These are phyloP conservation scores for Bellardia pandia DNA, from an alignment of 2,888 invertebrate species.

Conservation along the genomic window DNA sequence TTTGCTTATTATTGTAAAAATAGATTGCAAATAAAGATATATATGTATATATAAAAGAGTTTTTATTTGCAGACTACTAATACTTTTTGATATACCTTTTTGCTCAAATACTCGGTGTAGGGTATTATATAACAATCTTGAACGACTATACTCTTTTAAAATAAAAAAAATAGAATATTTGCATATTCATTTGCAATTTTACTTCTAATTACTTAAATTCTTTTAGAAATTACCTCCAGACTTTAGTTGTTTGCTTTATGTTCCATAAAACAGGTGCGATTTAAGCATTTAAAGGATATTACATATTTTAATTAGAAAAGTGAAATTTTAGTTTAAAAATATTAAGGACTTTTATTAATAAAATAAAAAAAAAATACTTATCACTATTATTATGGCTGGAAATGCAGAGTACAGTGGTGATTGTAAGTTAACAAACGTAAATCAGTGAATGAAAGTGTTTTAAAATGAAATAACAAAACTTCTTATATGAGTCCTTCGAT, in stretches of 20 bases:
- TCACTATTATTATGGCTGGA: constrained; percentile 49
- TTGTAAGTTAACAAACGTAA: constrained; percentile 57
- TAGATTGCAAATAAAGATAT: too few relatives aligned
- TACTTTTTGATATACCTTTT: too few relatives aligned
- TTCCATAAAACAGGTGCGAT: constrained; percentile 77
- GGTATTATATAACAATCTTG: too few relatives aligned
- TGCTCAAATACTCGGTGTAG: too few relatives aligned
- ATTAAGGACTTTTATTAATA: constrained; percentile 35
- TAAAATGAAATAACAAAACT: not conserved
- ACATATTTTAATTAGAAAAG: not conserved
- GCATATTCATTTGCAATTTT: constrained; percentile 59
- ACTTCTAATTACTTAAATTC: constrained; percentile 51
- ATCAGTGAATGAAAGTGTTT: constrained; percentile 23
- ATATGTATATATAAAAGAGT: too few relatives aligned
- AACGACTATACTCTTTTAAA: not conserved
- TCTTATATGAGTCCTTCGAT: too few relatives aligned
- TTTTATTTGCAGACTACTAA: too few relatives aligned
- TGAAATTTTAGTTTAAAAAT: constrained; percentile 5
- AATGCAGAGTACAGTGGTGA: constrained; percentile 47
- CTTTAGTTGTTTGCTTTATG: constrained; percentile 57
- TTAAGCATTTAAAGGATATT: constrained; percentile 10
- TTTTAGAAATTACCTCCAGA: constrained; percentile 21
- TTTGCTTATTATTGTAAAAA: too few relatives aligned
- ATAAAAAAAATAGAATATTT: constrained; percentile 32
- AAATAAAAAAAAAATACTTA: not conserved